Conservation (phyloP, 1,140 invertebrate genomes). For the Leguminivora glycinivorella region DNA sequence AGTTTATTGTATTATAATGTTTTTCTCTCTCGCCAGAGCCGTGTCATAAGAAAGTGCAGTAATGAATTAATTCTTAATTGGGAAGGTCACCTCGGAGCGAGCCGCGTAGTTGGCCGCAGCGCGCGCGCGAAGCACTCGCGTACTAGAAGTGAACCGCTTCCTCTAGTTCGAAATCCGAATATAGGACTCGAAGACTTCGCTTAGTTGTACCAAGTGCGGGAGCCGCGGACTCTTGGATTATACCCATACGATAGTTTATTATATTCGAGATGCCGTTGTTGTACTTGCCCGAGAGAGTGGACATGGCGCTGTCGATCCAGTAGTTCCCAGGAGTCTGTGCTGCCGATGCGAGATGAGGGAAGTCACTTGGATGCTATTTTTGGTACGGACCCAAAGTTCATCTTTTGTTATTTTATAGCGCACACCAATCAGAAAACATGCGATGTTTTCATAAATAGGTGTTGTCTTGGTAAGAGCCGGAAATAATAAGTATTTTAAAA, state of each 20-base stretch:
- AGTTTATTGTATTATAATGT: slow-evolving; percentile 8
- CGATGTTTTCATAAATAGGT: not conserved
- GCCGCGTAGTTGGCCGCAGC: slow-evolving; percentile 63
- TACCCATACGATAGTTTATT: not conserved
- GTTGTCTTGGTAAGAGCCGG: too few species aligned
- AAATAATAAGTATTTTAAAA: too few species aligned
- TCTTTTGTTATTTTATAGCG: slow-evolving; percentile 27
- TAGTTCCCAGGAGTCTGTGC: slow-evolving; percentile 55
- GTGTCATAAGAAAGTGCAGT: slow-evolving; percentile 76
- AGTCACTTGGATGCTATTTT: slow-evolving; percentile 61
- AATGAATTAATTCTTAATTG: slow-evolving; percentile 76
- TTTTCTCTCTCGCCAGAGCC: slow-evolving; percentile 32
- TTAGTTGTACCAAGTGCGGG: slow-evolving; percentile 60
- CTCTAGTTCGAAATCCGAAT: slow-evolving; percentile 56
- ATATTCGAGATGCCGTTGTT: slow-evolving; percentile 66
- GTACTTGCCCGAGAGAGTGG: slow-evolving; percentile 64
- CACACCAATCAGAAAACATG: not conserved
- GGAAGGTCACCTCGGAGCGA: slow-evolving; percentile 65
- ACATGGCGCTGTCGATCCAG: slow-evolving; percentile 75
- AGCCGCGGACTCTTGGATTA: not conserved
- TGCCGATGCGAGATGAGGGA: slow-evolving; percentile 63
- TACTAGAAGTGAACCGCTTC: slow-evolving; percentile 74
- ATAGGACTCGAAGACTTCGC: slow-evolving; percentile 62
- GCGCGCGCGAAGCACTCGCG: slow-evolving; percentile 70
- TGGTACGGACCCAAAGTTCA: slow-evolving; percentile 53